Conservation (phyloP, 2,797 vertebrate genomes). For the Bradypodion pumilum region DNA sequence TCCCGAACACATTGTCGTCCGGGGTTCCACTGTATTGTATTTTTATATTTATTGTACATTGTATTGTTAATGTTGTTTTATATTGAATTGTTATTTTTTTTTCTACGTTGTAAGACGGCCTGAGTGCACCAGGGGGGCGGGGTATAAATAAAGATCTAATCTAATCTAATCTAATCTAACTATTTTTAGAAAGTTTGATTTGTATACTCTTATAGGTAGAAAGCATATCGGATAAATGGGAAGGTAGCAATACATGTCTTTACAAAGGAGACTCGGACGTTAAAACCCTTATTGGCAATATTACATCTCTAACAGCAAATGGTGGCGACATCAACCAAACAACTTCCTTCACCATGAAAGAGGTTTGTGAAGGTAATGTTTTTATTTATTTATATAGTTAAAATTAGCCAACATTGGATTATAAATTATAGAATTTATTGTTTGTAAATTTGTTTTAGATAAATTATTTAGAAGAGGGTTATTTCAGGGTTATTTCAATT, state of each 20-base stretch:
- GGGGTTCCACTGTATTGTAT: too few relatives aligned
- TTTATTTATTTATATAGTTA: background rate
- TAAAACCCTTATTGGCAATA: slow-evolving; percentile 84
- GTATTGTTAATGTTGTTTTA: too few relatives aligned
- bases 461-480: background rate
- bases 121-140: too few relatives aligned
- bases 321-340: slow-evolving; percentile 88
- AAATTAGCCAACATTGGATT: background rate
- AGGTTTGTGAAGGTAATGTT: slow-evolving; percentile 84
- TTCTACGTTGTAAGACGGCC: too few relatives aligned
- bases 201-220: slow-evolving; percentile 81
- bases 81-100: too few relatives aligned
- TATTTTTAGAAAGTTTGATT: background rate
- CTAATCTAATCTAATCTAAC: too few relatives aligned
- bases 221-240: slow-evolving; percentile 77
- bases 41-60: too few relatives aligned
- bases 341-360: slow-evolving; percentile 82
- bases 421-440: background rate
- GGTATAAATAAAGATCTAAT: too few relatives aligned
- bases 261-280: slow-evolving; percentile 66
- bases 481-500: background rate
- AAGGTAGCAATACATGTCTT: slow-evolving; percentile 52
- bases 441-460: background rate
- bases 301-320: slow-evolving; percentile 82
- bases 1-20: too few relatives aligned